phyloP scores from a whole-genome alignment of 2,888 invertebrate genomes.

The Drosophila yooni region DNA sequence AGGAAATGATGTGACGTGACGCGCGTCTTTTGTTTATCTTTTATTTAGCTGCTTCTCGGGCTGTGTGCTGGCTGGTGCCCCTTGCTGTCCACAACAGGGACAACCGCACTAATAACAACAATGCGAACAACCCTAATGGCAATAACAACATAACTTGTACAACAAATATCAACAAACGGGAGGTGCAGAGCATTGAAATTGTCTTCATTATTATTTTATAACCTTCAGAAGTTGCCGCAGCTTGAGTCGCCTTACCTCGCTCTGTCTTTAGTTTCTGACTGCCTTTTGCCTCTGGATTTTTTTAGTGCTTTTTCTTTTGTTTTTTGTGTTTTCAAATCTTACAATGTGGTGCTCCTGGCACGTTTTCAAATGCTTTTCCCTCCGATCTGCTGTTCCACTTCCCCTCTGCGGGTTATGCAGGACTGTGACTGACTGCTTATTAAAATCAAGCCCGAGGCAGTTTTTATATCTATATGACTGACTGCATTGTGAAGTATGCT shows the following conservation, averaged over 20 bases:
- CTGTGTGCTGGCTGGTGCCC: constrained; percentile 42
- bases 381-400: constrained; percentile 9
- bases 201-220: constrained; percentile 75
- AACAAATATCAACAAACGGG: constrained; percentile 52
- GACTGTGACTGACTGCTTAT: constrained; percentile 58
- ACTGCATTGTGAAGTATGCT: background rate
- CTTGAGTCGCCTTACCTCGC: constrained; percentile 28
- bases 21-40: constrained; percentile 66
- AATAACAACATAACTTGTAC: constrained; percentile 59
- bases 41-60: constrained; percentile 37
- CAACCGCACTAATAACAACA: constrained; percentile 33
- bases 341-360: constrained; percentile 4
- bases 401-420: background rate
- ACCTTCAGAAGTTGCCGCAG: constrained; percentile 48
- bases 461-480: constrained; percentile 38
- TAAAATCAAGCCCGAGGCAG: constrained; percentile 64
- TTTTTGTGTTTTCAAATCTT: constrained; percentile 52
- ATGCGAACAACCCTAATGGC: constrained; percentile 40
- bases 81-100: constrained; percentile 29
- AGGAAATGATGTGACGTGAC: constrained; percentile 73
- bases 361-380: constrained; percentile 46
- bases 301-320: constrained; percentile 12
- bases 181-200: constrained; percentile 62
- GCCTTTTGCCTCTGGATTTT: constrained; percentile 22
- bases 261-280: constrained; percentile 43